Evolutionary conservation across 53 echinoderm and acorn worm species (phyloP).

Genomic region (Paracentrotus lividus): DNA sequence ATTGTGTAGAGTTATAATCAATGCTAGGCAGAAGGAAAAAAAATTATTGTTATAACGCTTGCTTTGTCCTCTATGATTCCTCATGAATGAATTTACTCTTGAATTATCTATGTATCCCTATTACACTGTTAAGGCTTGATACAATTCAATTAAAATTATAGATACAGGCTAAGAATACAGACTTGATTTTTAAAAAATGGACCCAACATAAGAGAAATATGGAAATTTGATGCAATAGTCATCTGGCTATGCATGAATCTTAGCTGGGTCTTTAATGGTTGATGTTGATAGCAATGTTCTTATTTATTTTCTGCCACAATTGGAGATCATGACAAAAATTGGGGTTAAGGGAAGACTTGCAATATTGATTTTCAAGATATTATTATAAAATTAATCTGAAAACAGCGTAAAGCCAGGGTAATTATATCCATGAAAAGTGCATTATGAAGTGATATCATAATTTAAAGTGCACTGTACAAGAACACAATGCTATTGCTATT

Average conservation of each 20-base stretch:
- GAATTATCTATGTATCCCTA: neutral
- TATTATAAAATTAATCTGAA: neutral
- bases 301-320: neutral
- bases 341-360: neutral
- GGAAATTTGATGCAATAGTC: neutral
- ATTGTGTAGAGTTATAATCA: conserved; percentile 42
- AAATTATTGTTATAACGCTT: neutral
- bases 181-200: neutral
- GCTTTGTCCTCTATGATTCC: neutral
- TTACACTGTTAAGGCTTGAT: neutral
- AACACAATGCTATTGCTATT: too few relatives aligned
- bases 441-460: too few relatives aligned
- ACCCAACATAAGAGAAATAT: neutral
- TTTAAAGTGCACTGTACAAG: too few relatives aligned
- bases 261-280: neutral
- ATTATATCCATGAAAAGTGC: too few relatives aligned
- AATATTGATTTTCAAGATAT: neutral
- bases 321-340: neutral
- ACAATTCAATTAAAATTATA: neutral
- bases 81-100: conserved; percentile 27
- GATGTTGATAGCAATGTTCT: neutral
- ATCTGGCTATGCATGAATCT: neutral
- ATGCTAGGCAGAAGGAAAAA: neutral
- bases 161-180: neutral
- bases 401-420: neutral